Evolutionary conservation across 2,888 invertebrate genomes (phyloP), one percentile per base, ranked within the genome.

Genomic region (Lycia hirtaria): DNA sequence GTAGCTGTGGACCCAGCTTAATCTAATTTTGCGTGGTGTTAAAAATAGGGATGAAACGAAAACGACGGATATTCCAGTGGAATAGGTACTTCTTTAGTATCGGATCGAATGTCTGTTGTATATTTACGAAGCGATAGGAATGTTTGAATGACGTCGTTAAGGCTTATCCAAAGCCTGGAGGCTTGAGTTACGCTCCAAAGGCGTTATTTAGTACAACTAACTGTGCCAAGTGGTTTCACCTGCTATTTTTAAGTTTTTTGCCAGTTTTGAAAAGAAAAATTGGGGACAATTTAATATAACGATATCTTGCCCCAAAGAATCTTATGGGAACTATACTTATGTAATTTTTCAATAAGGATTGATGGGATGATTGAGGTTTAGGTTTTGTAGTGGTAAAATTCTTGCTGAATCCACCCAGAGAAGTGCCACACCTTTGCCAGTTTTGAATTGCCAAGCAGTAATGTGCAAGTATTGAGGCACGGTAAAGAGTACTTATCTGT

Each of bases 121-220:
- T 26, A 60, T 65, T 64, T 64, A 62, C 62, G 22, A 58, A 61
- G 64, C 68, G 69, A 65, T 57, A 47, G 44, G 50, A 64, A 48
- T 51, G 40, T 44, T 67, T 56, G 67, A 73, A 73, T 67, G 68
- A 65, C 64, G 66, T 68, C 70, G 63, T 75, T 70, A 69, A 64
- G 61, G 52, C 68, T 69, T 76, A 75, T 75, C 70, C 73, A 59
- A 67, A 65, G 54, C 72, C 63, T 54, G 56, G 47, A 41, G 40
- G 33, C 65, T 48, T 49, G 19, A 45, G 56, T 51, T 50, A 28
- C 52, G 22, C 50, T 51, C 19, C 28, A 20, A 22, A 35, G 44
- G 33, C 9, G n/a, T 35, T 47, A 40, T 51, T 47, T 51, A 24
- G 15, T 41, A 51, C 51, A 7, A 26, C 4, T 35, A 37, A 17